A percentile compares a stretch with the other conserved stretches of the same genome.
Conservation (phyloP, 2,113 vertebrate genomes). For the Electrona antarctica region DNA sequence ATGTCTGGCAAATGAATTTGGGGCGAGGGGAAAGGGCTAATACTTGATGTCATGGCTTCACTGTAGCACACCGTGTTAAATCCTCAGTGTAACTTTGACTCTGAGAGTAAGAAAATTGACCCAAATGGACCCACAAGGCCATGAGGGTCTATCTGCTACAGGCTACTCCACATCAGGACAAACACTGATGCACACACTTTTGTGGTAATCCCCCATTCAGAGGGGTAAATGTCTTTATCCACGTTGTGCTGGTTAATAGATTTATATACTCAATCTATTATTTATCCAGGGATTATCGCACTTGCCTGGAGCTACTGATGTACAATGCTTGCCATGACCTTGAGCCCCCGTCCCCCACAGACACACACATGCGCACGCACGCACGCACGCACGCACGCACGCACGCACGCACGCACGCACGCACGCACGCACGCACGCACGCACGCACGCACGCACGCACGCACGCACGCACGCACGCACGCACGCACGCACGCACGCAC, state of each 20-base stretch:
- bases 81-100: not conserved
- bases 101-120: not conserved
- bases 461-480: not conserved
- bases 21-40: constrained; percentile 2
- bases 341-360: constrained; percentile 29
- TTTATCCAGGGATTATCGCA: constrained; percentile 66
- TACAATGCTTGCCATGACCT: constrained; percentile 70
- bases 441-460: not conserved
- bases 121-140: no score
- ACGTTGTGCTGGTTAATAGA: constrained; percentile 63
- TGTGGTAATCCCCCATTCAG: constrained; percentile 50
- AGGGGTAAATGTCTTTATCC: constrained; percentile 57
- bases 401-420: not conserved
- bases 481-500: not conserved
- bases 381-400: not conserved
- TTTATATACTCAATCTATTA: constrained; percentile 71
- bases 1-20: not conserved
- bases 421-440: not conserved
- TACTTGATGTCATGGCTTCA: constrained; percentile 22
- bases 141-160: no score
- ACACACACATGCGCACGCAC: not conserved
- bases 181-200: constrained; percentile 3
- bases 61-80: not conserved
- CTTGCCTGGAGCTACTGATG: constrained; percentile 54
- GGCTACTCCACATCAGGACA: not conserved